Conservation (phyloP, 2,113 vertebrate species). For the Seriola rivoliana region DNA sequence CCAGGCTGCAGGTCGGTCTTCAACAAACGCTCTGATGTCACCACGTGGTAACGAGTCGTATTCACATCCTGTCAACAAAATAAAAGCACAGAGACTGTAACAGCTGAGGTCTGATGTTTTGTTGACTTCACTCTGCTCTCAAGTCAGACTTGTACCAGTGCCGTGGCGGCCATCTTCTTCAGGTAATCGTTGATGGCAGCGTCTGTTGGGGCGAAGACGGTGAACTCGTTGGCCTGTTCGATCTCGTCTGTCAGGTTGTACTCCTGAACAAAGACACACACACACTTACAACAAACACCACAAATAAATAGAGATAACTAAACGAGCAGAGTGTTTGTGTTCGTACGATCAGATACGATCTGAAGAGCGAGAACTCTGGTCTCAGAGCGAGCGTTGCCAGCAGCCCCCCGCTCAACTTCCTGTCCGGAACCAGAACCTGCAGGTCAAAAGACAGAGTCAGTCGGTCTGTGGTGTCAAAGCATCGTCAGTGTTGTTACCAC, state of each 20-base stretch:
- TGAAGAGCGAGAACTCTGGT: slow-evolving; percentile 90
- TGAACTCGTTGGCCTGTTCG: slow-evolving; percentile 85
- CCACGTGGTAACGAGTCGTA: slow-evolving; percentile 88
- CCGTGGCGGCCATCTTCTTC: slow-evolving; percentile 74
- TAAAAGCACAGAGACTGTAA: not conserved
- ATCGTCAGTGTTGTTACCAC: not conserved
- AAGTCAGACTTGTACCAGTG: slow-evolving; percentile 75
- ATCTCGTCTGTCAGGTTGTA: slow-evolving; percentile 86
- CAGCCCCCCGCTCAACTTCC: slow-evolving; percentile 80
- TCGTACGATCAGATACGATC: slow-evolving; percentile 87
- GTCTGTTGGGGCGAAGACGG: slow-evolving; percentile 91
- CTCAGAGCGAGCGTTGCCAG: slow-evolving; percentile 88
- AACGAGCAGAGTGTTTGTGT: not conserved
- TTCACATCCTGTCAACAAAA: slow-evolving; percentile 84
- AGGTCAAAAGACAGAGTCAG: not conserved
- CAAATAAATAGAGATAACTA: too few species aligned
- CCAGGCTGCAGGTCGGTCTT: slow-evolving; percentile 87
- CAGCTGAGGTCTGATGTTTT: too few species aligned
- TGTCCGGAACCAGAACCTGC: slow-evolving; percentile 89
- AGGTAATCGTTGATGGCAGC: slow-evolving; percentile 87
- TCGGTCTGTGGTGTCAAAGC: too few species aligned
- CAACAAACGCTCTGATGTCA: slow-evolving; percentile 87
- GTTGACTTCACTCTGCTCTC: too few species aligned
- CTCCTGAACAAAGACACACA: slow-evolving; percentile 79
- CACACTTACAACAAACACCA: not conserved